Conservation (phyloP, 2,113 vertebrate genomes). For the Brevimyrus niger region DNA sequence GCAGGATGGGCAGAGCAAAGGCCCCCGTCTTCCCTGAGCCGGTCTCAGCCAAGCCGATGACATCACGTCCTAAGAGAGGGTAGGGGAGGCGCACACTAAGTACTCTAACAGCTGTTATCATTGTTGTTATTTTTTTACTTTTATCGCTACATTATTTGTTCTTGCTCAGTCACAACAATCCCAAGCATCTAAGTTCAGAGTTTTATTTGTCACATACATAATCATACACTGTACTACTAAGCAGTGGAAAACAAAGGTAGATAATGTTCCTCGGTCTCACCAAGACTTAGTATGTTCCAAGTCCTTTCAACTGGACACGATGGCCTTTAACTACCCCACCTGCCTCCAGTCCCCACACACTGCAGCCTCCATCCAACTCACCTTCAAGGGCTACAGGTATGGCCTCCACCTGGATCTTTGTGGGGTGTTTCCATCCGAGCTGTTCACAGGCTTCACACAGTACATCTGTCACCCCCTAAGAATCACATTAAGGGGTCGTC, state of each 20-base stretch:
- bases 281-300: background rate
- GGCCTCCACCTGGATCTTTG: constrained; percentile 90
- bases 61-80: constrained; percentile 64
- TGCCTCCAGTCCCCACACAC: background rate
- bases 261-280: background rate
- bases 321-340: background rate
- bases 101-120: background rate
- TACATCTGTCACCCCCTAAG: constrained; percentile 91
- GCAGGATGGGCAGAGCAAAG: constrained; percentile 91
- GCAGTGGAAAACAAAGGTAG: background rate
- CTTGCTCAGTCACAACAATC: background rate
- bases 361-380: constrained; percentile 31
- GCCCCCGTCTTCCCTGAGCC: constrained; percentile 95
- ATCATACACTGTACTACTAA: background rate
- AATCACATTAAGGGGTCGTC: background rate
- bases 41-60: constrained; percentile 93
- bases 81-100: background rate
- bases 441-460: constrained; percentile 92
- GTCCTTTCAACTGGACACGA: background rate
- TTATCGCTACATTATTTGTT: background rate
- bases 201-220: background rate
- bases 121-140: background rate
- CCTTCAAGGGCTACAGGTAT: constrained; percentile 87
- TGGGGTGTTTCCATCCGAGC: constrained; percentile 89
- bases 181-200: no score